These are phyloP conservation scores for Psettodes erumei DNA, from an alignment of 2,113 vertebrate species.

Conservation along the genomic window DNA sequence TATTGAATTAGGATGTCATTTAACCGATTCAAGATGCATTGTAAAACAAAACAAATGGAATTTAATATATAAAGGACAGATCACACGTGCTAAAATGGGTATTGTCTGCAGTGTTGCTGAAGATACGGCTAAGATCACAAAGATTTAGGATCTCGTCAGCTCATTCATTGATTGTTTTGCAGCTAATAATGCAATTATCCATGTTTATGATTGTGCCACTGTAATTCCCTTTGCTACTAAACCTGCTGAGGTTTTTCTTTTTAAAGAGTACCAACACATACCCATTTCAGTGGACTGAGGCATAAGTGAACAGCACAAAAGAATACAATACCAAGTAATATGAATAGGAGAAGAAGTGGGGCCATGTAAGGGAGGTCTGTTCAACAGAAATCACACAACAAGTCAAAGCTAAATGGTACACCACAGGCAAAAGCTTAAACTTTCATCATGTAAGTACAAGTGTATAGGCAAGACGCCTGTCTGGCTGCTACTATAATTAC, in stretches of 20 bases:
- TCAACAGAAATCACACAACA: slow-evolving; percentile 73
- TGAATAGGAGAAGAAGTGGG: slow-evolving; percentile 82
- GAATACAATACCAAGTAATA: slow-evolving; percentile 81
- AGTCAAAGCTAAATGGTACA: not conserved
- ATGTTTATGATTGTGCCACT: slow-evolving; percentile 8
- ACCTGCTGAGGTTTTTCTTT: too few species aligned
- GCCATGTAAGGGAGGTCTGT: slow-evolving; percentile 78
- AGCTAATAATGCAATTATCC: slow-evolving; percentile 25
- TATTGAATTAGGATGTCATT: slow-evolving; percentile 10
- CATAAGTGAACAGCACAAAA: slow-evolving; percentile 43
- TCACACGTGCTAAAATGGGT: not conserved
- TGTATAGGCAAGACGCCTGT: not conserved
- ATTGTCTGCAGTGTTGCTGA: not conserved
- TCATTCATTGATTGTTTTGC: slow-evolving; percentile 1
- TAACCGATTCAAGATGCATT: slow-evolving; percentile 12
- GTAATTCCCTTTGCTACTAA: not conserved
- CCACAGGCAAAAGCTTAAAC: not conserved
- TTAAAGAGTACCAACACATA: slow-evolving; percentile 28
- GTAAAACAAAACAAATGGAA: not conserved
- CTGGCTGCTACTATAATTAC: not conserved
- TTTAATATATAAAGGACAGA: not conserved
- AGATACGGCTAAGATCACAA: not conserved
- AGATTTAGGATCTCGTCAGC: not conserved
- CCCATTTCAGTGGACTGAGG: slow-evolving; percentile 30
- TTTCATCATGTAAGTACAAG: not conserved